Base-by-base conservation (phyloP, 2,797 vertebrate genomes). In the Spinus olivaceus region DNA sequence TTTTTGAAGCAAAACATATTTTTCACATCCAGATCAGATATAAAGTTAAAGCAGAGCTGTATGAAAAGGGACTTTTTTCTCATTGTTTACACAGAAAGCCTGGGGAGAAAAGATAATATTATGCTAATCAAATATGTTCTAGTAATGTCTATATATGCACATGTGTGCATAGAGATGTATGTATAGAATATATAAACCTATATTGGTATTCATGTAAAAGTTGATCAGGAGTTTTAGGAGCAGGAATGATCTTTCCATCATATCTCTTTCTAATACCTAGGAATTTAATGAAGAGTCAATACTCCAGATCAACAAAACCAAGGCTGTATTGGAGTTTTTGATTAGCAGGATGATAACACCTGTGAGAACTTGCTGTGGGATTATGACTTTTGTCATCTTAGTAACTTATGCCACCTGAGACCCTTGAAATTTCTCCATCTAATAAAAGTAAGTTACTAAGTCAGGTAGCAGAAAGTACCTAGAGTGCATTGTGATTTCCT, bases 401-500 rank as follows among this genome's bases (percentile, higher is more conserved):
- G 27, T 46, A 78, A 56, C 9, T 42, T 51, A 4, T 8, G n/a
- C 37, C 42, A 44, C 8, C 32, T 85, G 46, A 85, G 87, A 47
- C 37, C 14, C 33, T 5, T 24, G 30, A 74, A 59, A 73, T 3
- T 39, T 76, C 19, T 73, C 66, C 53, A 60, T 63, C 47, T 30
- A 50, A 42, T 23, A 47, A 30, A 7, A 63, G 6, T 37, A 46
- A 66, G 9, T 64, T 41, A 32, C 42, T 59, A 25, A 67, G 12
- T 25, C 5, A 3, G 12, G 4, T 8, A 86, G 35, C 28, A 70
- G 17, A 51, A 47, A 66, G 12, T 37, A 59, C 8, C 12, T 30
- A 33, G 20, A 35, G 4, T 27, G 0, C 7, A 16, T 32, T 0
- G 0, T 6, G 10, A 33, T 60, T 77, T 77, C 13, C 3, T 77